Evolutionary conservation across 2,797 vertebrate species (phyloP), one percentile per base, ranked within the genome.

Genomic region (Heterohyrax brucei): DNA sequence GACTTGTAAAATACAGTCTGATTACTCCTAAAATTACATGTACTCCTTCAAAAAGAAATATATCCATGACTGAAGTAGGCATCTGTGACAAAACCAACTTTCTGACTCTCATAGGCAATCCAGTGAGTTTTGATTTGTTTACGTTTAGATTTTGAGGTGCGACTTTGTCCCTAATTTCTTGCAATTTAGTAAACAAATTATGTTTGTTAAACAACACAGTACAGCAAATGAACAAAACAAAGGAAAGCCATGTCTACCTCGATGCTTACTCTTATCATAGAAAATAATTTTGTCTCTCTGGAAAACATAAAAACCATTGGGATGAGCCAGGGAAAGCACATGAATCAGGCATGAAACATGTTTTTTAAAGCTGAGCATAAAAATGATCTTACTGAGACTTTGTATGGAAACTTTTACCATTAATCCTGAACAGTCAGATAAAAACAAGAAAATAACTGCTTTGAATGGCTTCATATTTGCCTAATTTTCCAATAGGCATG

Each of bases 21-120:
- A 97, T 92, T 95, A 87, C 7, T 77, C 82, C 96, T 76, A 96
- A 95, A 85, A 93, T 78, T 14, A 26, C 50, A 94, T 44, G 82
- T 87, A 91, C 44, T 33, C 92, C 46, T 93, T 88, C 46, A 50
- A 85, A 92, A 94, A 91, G 61, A 96, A 86, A 86, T 22, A 14
- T 33, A 22, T 77, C 39, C 44, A 9, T 39, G 48, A 73, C n/a
- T 86, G 48, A 76, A 94, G 73, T 22, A 24, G 93, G 33, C 14
- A 9, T 87, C 73, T 64, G 33, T 19, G 56, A 73, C 53, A 77
- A 79, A 90, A 70, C 14, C 68, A 77, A 53, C n/a, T 90, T 94
- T 89, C 83, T 84, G 62, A 21, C 48, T 83, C 4, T 48, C 9
- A 14, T 4, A 72, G 56, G 53, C 13, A 90, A 79, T 56, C 1